These are phyloP conservation scores for Eremophila alpestris DNA, from an alignment of 2,797 vertebrate species.

Conservation along the genomic window DNA sequence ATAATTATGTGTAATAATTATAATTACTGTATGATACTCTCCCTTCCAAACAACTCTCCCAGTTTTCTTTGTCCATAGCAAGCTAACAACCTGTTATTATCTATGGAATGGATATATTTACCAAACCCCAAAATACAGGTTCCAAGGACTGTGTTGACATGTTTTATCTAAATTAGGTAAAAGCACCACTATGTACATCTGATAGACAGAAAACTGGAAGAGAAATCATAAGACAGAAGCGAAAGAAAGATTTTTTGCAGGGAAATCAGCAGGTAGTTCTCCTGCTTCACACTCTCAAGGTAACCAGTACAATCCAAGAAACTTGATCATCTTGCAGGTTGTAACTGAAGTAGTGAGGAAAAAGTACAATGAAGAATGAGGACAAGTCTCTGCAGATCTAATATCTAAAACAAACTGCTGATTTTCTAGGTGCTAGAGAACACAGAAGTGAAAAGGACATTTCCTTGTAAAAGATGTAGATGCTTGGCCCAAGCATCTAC, in stretches of 20 bases:
- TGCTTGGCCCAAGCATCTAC: background rate
- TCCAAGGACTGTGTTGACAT: background rate
- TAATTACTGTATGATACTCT: background rate
- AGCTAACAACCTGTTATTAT: background rate
- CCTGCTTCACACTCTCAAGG: background rate
- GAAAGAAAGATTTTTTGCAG: background rate
- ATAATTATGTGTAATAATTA: background rate
- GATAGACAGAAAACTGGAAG: background rate
- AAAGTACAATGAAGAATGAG: background rate
- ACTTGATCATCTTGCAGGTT: background rate
- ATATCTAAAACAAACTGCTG: background rate
- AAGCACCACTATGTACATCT: background rate
- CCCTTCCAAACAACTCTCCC: background rate
- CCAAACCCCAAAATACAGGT: background rate
- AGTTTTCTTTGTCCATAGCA: background rate
- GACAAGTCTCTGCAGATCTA: background rate
- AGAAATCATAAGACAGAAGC: background rate
- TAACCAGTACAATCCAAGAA: background rate
- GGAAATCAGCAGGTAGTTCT: background rate
- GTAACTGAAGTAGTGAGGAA: background rate
- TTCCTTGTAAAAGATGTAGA: background rate
- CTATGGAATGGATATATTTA: background rate
- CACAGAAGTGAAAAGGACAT: background rate
- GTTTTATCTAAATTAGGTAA: background rate
- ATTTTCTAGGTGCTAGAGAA: background rate